Evolutionary conservation across 1,140 invertebrate species (phyloP), one percentile per base, ranked within the genome.

Genomic region (Cotesia chilonis): DNA sequence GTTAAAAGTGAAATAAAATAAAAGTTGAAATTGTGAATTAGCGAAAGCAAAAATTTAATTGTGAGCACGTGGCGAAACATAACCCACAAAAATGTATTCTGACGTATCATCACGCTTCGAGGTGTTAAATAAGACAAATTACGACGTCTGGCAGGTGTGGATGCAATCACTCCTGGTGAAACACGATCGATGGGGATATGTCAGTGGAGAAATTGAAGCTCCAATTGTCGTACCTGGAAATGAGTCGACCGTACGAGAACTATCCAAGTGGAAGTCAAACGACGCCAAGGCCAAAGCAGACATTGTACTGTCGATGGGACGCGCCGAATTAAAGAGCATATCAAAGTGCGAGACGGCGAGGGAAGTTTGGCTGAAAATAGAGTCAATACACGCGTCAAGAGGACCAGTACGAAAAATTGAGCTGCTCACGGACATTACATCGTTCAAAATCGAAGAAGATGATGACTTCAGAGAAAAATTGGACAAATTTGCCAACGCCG

Each of bases 401-500:
- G 55, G 1, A 12, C 55, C 55, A 6, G 47, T 12, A 12, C 47
- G 47, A 12, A 51, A 51, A 12, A 12, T 12, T 7, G 0, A 6
- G 6, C 55, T 57, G 10, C 55, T 57, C 10, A 57, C 0, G 14
- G 5, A 12, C 4, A 5, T 57, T 5, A 57, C 55, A 17, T 12
- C 17, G 55, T 14, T n/a, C 0, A 57, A 17, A 14, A 14, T 14
- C 4, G 10, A 14, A 7, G 55, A 57, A 57, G 55, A 14, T 5
- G 55, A 57, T 10, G 55, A 57, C 17, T 5, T 17, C 17, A 9
- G 55, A 5, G 4, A 57, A 10, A 9, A n/a, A n/a, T n/a, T 57
- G 14, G 14, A 57, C 4, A 14, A 57, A 12, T 78, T 75, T 59
- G 75, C 74, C 20, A 75, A 76, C 70, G 67, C 61, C 1, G 67